These are phyloP conservation scores for Anabas testudineus DNA, from an alignment of 2,797 vertebrate genomes.

Conservation along the genomic window DNA sequence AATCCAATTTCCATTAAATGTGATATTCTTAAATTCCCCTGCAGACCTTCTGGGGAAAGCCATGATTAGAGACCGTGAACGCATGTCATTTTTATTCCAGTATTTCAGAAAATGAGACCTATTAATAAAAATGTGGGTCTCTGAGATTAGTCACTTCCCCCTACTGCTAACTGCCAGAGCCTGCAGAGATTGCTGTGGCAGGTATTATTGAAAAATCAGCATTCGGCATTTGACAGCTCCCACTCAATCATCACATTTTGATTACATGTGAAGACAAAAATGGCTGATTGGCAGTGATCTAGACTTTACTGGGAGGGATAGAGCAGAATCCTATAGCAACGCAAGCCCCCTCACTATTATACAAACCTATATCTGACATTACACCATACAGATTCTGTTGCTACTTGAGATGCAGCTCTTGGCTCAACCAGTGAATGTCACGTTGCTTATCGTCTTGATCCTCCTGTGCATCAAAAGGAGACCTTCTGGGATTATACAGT, in stretches of 20 bases:
- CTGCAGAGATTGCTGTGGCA: constrained; percentile 26
- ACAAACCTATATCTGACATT: constrained; percentile 10
- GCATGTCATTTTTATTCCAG: constrained; percentile 54
- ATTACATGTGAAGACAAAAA: constrained; percentile 28
- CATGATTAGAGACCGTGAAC: constrained; percentile 63
- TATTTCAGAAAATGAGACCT: constrained; percentile 62
- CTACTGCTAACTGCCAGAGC: constrained; percentile 33
- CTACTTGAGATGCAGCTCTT: constrained; percentile 53
- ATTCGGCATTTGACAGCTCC: constrained; percentile 29
- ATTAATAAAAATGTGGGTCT: constrained; percentile 73
- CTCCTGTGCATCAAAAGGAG: constrained; percentile 33
- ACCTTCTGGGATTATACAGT: constrained; percentile 39
- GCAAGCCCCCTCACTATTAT: not conserved
- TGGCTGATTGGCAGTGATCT: not conserved
- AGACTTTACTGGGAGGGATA: not conserved
- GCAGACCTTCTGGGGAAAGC: constrained; percentile 59
- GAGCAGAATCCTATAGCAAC: not conserved
- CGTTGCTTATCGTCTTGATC: constrained; percentile 31
- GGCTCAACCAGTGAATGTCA: constrained; percentile 41
- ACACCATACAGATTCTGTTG: constrained; percentile 22
- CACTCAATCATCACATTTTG: constrained; percentile 21
- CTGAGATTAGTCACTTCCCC: constrained; percentile 64
- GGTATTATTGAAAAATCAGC: constrained; percentile 55
- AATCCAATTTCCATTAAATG: constrained; percentile 78
- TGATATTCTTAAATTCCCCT: constrained; percentile 73